Base-by-base conservation (phyloP, 2,888 invertebrate species). In the Leucoma salicis region DNA sequence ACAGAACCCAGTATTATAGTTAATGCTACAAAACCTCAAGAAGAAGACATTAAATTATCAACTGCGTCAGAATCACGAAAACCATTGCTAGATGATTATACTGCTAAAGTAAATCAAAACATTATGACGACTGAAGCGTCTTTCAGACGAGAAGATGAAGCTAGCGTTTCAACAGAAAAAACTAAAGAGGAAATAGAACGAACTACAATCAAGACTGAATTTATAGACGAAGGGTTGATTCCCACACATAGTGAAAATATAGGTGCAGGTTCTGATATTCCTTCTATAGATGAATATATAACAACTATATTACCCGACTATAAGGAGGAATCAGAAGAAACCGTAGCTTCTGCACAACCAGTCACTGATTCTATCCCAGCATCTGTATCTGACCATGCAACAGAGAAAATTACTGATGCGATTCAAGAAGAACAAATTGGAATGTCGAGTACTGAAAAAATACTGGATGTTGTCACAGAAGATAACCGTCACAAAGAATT, bases 401-500 rank as follows among this genome's bases (percentile, higher is more conserved):
- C 56, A 35, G 58, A 59, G 38, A 48, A 52, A 44, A 34, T 36
- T 15, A 28, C 43, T 25, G 42, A 42, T 12, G 16, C 32, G 13
- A 36, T 43, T 12, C 8, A 27, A 24, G 41, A 43, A 33, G 37
- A 53, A 27, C 60, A 61, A 46, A 37, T 36, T 27, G 48, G 44
- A 53, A 37, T 47, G 29, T 42, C 53, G 21, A 53, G 54, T 24
- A 53, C 60, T 12, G 63, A 57, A 41, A 57, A 53, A 29, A 25
- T 55, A 32, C 78, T 78, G 53, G 71, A 63, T 13, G n/a, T 27
- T 4, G 4, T 5, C 11, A 78, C 80, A 28, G 61, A 81, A 57
- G 81, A 79, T 59, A 84, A 89, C 69, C 74, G 78, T 32, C 69
- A 80, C 47, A 78, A 80, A 42, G 59, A 66, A 39, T 73, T 80